phyloP scores from a whole-genome alignment of 2,888 invertebrate genomes.

The Dynastes grantii region DNA sequence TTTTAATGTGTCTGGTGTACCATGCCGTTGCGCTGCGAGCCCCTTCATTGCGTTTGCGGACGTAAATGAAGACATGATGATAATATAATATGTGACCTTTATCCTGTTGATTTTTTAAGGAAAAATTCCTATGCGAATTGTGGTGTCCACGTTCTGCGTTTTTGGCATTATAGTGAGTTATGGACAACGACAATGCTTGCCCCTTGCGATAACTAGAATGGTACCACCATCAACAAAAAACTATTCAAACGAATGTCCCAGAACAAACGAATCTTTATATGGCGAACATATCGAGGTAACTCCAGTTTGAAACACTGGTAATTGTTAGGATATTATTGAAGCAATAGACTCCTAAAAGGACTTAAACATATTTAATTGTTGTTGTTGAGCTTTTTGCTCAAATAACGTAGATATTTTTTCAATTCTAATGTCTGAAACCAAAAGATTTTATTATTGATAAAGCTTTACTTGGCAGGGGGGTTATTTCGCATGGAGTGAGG shows the following conservation, averaged over 20 bases:
- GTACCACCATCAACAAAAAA: neutral
- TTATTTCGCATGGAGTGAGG: neutral
- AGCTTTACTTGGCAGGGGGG: conserved; percentile 6
- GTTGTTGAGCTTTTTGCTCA: too few relatives aligned
- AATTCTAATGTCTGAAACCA: too few relatives aligned
- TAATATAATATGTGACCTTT: neutral
- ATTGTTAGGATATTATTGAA: too few relatives aligned
- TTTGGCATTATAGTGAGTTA: conserved; percentile 26
- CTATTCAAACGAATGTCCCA: conserved; percentile 9
- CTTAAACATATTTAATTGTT: too few relatives aligned
- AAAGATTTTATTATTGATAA: too few relatives aligned
- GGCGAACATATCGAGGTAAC: conserved; percentile 14
- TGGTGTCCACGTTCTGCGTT: conserved; percentile 9
- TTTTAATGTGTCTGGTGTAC: neutral
- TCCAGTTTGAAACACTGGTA: neutral
- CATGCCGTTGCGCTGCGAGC: neutral
- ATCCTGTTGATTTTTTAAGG: neutral
- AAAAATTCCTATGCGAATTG: conserved; percentile 17
- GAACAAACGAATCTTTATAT: neutral
- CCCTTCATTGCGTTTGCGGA: conserved; percentile 17
- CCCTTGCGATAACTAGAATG: conserved; percentile 15
- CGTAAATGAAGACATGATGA: conserved; percentile 14
- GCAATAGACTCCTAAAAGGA: too few relatives aligned
- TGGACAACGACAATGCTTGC: conserved; percentile 11
- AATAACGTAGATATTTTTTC: too few relatives aligned